Evolutionary conservation across 2,113 vertebrate species (phyloP).

Genomic region (Ophthalmolycus amberensis): DNA sequence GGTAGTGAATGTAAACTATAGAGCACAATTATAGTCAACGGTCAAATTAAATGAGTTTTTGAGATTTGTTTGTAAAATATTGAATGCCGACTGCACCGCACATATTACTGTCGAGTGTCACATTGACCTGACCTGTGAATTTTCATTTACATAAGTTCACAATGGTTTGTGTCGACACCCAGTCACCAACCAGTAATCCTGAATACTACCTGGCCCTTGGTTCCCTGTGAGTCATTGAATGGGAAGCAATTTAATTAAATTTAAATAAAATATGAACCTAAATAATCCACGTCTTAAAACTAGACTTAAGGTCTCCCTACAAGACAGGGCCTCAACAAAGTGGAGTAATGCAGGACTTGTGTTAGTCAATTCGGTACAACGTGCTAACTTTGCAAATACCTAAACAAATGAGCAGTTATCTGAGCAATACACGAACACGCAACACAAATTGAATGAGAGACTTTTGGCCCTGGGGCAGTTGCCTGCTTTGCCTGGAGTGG

Average conservation of each 20-base stretch:
- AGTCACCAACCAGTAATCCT: background rate
- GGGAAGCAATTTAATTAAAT: background rate
- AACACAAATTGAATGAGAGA: background rate
- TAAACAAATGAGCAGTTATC: background rate
- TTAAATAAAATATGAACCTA: background rate
- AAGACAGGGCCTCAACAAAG: background rate
- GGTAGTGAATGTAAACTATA: background rate
- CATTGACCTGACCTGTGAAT: background rate
- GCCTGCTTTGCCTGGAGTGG: too few species aligned
- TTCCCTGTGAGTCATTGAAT: background rate
- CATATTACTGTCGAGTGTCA: background rate
- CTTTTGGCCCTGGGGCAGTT: background rate
- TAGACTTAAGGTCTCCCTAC: background rate
- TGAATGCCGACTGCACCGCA: background rate
- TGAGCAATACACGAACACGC: background rate
- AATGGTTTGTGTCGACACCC: too few species aligned
- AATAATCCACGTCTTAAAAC: constrained; percentile 3
- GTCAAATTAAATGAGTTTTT: background rate
- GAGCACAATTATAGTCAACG: background rate
- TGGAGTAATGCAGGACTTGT: background rate
- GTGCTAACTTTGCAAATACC: background rate
- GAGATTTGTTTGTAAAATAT: background rate
- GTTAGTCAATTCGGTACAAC: background rate
- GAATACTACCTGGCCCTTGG: background rate
- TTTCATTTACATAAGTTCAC: background rate